Evolutionary conservation across 2,113 vertebrate genomes (phyloP).

Genomic region (Morphnarchus princeps): DNA sequence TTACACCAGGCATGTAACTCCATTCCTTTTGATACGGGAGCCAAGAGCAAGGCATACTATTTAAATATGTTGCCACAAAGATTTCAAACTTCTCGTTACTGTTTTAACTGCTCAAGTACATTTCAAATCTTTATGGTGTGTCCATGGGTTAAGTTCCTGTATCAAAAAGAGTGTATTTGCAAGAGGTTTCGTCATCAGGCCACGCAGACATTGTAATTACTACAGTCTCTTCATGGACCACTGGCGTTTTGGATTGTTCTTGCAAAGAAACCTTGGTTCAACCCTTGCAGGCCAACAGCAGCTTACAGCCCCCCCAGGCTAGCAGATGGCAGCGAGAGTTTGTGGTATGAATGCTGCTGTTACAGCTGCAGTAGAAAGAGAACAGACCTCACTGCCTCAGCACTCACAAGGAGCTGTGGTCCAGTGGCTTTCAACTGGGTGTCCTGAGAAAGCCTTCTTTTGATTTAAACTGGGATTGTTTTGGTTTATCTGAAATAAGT

Average conservation of each 20-base stretch:
- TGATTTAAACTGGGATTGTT: background rate
- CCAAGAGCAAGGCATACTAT: background rate
- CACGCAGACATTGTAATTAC: fast-evolving
- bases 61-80: background rate
- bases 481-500: background rate
- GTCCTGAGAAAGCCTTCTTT: background rate
- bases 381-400: background rate
- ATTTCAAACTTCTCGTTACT: background rate
- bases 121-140: background rate
- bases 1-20: background rate
- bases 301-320: background rate
- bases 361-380: background rate
- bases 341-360: background rate
- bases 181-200: background rate
- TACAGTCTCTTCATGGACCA: background rate
- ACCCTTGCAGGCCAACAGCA: background rate
- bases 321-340: background rate
- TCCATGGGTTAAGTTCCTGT: background rate
- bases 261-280: background rate
- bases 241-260: background rate
- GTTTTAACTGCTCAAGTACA: background rate
- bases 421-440: background rate
- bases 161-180: background rate
- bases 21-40: background rate
- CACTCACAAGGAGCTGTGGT: background rate